phyloP scores from a whole-genome alignment of 2,888 invertebrate genomes.

The Drosophila paranaensis region DNA sequence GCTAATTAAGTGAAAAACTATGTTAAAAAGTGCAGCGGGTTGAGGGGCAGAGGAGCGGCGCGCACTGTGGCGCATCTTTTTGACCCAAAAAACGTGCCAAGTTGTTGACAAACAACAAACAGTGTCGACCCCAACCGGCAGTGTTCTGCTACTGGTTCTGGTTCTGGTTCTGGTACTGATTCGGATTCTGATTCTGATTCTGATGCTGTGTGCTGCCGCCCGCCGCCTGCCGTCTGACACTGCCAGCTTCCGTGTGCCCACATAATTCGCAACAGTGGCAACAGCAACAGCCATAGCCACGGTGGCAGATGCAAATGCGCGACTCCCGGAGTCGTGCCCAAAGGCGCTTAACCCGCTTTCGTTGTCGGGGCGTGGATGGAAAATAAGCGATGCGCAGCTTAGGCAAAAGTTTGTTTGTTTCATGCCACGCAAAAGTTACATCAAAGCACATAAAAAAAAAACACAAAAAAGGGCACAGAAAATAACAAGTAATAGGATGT shows the following conservation, averaged over 20 bases:
- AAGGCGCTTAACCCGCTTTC: conserved; percentile 79
- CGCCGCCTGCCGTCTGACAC: conserved; percentile 27
- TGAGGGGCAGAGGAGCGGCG: neutral
- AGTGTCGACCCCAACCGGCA: conserved; percentile 45
- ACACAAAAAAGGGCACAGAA: conserved; percentile 12
- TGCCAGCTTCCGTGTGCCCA: conserved; percentile 60
- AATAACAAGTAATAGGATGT: conserved; percentile 57
- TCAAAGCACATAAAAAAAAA: conserved; percentile 31
- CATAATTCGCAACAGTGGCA: conserved; percentile 59
- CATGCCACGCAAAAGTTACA: conserved; percentile 48
- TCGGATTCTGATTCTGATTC: conserved; percentile 21
- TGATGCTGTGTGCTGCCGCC: conserved; percentile 15
- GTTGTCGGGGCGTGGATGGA: conserved; percentile 39
- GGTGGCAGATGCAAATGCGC: conserved; percentile 66
- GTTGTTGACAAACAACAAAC: conserved; percentile 76
- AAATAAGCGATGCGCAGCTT: conserved; percentile 63
- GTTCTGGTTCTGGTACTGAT: conserved; percentile 9
- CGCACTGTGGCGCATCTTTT: conserved; percentile 45
- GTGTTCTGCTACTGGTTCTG: conserved; percentile 30
- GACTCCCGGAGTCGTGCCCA: conserved; percentile 57
- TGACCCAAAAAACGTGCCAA: conserved; percentile 70
- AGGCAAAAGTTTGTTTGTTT: conserved; percentile 52
- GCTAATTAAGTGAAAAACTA: conserved; percentile 80
- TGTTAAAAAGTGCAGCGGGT: conserved; percentile 62
- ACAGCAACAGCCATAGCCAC: conserved; percentile 39